Percentiles rank a stretch among this genome's conserved stretches.
phyloP scores from a whole-genome alignment of 2,113 vertebrate genomes.

The rabbit (Oryctolagus cuniculus) region DNA sequence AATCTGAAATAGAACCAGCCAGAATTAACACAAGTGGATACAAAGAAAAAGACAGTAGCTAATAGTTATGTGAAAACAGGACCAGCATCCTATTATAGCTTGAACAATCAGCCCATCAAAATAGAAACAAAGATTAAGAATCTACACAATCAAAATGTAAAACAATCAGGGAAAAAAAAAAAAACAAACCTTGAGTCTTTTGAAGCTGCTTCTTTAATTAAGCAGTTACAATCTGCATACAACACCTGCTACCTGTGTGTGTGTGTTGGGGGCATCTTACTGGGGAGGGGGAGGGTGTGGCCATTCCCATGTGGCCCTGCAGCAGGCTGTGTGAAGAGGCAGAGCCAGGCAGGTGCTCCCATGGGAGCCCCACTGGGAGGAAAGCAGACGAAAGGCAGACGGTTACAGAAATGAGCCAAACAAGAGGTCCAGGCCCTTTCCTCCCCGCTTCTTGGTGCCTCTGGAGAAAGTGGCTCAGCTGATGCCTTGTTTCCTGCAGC shows the following conservation, averaged over 20 bases:
- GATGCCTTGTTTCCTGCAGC: background rate
- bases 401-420: slow-evolving; percentile 18
- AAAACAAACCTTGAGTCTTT: slow-evolving; percentile 25
- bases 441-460: background rate
- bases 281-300: background rate
- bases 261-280: background rate
- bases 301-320: background rate
- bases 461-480: background rate
- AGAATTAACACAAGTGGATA: background rate
- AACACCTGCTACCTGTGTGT: background rate
- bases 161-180: slow-evolving; percentile 24
- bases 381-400: background rate
- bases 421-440: background rate
- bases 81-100: background rate
- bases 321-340: background rate
- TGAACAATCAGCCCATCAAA: background rate
- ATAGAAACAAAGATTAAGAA: slow-evolving; percentile 42
- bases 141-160: slow-evolving; percentile 44
- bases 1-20: background rate
- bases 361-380: background rate
- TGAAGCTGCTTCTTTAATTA: slow-evolving; percentile 60
- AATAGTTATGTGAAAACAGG: background rate
- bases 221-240: slow-evolving; percentile 22
- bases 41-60: background rate
- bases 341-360: slow-evolving; percentile 13